These are phyloP conservation scores for Zosterops pallidus DNA, from an alignment of 2,113 vertebrate species.

Conservation along the genomic window DNA sequence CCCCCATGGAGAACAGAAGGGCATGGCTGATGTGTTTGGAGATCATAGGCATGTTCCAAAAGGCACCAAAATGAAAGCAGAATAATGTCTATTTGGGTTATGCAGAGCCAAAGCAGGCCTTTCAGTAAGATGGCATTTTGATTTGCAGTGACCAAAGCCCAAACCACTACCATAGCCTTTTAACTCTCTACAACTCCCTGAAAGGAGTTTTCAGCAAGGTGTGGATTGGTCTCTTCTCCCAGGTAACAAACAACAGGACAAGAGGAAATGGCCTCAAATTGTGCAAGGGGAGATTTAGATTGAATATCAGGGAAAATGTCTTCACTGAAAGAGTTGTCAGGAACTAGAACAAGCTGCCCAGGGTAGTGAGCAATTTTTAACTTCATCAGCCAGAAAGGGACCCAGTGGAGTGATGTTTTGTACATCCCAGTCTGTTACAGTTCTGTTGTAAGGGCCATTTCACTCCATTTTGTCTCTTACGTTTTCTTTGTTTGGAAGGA, in stretches of 20 bases:
- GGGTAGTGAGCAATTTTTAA: not conserved
- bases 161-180: not conserved
- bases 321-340: not conserved
- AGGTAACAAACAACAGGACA: not conserved
- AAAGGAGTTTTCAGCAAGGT: not conserved
- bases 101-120: not conserved
- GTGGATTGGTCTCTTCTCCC: not conserved
- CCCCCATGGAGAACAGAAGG: not conserved
- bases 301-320: not conserved
- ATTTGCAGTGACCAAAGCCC: not conserved
- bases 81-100: not conserved
- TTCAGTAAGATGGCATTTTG: not conserved
- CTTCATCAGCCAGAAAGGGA: not conserved
- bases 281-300: not conserved
- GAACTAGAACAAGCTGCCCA: not conserved
- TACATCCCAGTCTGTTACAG: not conserved
- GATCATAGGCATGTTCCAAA: slow-evolving; percentile 2
- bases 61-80: not conserved
- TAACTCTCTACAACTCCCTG: not conserved
- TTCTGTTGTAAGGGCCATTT: not conserved
- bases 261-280: not conserved
- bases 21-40: not conserved
- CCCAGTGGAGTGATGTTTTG: not conserved
- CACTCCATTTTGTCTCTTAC: not conserved
- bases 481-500: not conserved